Conservation (phyloP, 2,113 vertebrate species). For the Albula goreensis region DNA sequence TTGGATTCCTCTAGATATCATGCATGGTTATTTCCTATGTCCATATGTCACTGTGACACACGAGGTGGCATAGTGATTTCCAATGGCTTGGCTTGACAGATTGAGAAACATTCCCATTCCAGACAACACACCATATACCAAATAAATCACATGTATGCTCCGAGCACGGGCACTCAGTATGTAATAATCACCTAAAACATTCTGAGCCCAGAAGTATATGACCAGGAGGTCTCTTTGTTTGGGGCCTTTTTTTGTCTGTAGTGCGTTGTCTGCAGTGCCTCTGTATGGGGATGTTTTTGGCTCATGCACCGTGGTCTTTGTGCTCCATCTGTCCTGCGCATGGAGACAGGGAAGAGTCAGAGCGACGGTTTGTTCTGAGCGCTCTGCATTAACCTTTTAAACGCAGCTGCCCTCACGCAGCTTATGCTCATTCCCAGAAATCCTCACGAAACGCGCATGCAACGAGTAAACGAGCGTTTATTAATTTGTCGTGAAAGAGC, state of each 20-base stretch:
- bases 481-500: background rate
- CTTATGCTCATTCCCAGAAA: background rate
- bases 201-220: too few species aligned
- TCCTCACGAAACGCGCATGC: background rate
- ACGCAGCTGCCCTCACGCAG: background rate
- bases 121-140: too few species aligned
- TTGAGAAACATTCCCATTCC: too few species aligned
- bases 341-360: constrained; percentile 6
- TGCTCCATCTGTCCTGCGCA: constrained; percentile 30
- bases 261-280: background rate
- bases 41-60: too few species aligned
- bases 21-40: too few species aligned
- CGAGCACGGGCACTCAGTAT: too few species aligned
- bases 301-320: constrained; percentile 20
- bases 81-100: too few species aligned
- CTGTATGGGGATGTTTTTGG: background rate
- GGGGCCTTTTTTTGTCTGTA: background rate
- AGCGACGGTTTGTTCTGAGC: background rate
- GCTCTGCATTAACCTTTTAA: background rate
- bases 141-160: too few species aligned
- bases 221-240: too few species aligned
- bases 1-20: too few species aligned
- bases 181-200: too few species aligned
- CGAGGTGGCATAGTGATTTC: too few species aligned
- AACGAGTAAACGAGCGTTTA: background rate